These are phyloP conservation scores for Amphiprion clarkii DNA, from an alignment of 2,797 vertebrate species.

Conservation along the genomic window DNA sequence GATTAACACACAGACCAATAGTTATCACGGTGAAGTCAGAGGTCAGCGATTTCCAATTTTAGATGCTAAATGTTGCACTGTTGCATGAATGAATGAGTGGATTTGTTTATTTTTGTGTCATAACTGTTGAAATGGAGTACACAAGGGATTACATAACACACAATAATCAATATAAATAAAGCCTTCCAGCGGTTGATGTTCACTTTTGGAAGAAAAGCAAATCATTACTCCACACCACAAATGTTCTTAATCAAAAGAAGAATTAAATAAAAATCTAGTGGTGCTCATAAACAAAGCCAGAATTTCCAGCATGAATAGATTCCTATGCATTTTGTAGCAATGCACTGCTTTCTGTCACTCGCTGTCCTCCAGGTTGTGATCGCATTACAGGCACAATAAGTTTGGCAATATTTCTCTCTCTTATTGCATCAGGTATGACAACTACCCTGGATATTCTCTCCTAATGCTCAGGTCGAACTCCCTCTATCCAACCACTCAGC, in stretches of 20 bases:
- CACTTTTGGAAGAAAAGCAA: conserved; percentile 24
- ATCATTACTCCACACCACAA: conserved; percentile 16
- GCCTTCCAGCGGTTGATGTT: conserved; percentile 19
- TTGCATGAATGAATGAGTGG: conserved; percentile 1
- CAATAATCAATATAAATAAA: conserved; percentile 36
- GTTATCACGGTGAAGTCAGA: conserved; percentile 17
- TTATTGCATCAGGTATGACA: conserved; percentile 50
- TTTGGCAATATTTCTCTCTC: conserved; percentile 21
- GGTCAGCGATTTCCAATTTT: conserved; percentile 11
- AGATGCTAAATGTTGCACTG: background rate
- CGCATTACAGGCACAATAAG: conserved; percentile 18
- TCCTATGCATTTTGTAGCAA: conserved; percentile 20
- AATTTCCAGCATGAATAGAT: background rate
- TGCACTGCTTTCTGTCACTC: conserved; percentile 3
- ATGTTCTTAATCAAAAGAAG: conserved; percentile 6
- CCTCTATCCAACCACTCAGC: conserved; percentile 19
- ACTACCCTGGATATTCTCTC: conserved; percentile 33
- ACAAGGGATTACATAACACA: conserved; percentile 24
- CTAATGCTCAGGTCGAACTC: conserved; percentile 16
- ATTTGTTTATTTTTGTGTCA: conserved; percentile 36
- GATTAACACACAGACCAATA: background rate
- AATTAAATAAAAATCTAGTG: background rate
- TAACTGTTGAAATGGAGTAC: conserved; percentile 18
- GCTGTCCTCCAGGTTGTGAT: conserved; percentile 18
- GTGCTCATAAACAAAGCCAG: conserved; percentile 5